Percentiles rank a stretch among this genome's conserved stretches.
phyloP scores from a whole-genome alignment of 1,140 invertebrate genomes.

The Panagrolaimus sp. region DNA sequence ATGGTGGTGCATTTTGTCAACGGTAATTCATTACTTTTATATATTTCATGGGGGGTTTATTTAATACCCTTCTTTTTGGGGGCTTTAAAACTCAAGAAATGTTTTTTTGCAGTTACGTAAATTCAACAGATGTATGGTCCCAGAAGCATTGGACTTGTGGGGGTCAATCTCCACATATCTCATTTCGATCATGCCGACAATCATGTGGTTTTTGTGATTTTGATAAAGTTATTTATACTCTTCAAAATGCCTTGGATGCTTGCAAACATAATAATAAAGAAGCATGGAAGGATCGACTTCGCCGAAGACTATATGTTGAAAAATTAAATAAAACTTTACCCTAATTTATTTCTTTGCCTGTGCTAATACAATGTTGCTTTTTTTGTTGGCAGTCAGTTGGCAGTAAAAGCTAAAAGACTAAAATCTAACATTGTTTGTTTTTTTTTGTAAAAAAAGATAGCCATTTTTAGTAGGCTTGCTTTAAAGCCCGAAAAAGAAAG shows the following conservation, averaged over 20 bases:
- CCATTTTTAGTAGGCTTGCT: no score
- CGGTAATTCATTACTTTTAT: constrained; percentile 18
- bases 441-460: no score
- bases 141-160: constrained; percentile 24
- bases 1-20: constrained; percentile 30
- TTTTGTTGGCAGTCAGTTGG: no score
- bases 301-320: constrained; percentile 1
- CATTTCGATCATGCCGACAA: constrained; percentile 30
- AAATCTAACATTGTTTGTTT: no score
- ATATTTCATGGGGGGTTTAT: constrained; percentile 14
- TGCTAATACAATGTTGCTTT: no score
- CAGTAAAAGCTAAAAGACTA: no score
- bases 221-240: constrained; percentile 29
- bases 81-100: background rate
- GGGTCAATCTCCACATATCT: constrained; percentile 21
- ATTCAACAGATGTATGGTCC: constrained; percentile 17
- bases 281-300: constrained; percentile 4
- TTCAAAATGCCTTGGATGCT: constrained; percentile 27
- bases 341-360: background rate
- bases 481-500: no score
- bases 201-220: constrained; percentile 34
- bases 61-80: constrained; percentile 7
- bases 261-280: constrained; percentile 7
- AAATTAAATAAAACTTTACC: constrained; percentile 1
- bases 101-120: background rate